phyloP scores from a whole-genome alignment of 1,140 invertebrate species.

The Aphidius gifuensis region DNA sequence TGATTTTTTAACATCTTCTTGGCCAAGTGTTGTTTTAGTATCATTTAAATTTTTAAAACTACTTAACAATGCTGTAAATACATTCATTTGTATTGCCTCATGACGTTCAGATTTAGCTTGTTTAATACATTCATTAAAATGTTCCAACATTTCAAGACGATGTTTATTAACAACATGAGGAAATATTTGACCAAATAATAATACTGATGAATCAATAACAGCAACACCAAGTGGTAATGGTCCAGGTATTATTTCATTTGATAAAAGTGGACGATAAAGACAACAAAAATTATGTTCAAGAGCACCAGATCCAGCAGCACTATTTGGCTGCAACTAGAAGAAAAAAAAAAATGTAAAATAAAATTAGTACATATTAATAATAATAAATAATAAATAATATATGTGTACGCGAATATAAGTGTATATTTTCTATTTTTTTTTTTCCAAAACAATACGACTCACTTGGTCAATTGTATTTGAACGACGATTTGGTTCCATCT shows the following conservation, averaged over 20 bases:
- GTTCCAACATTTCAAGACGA: constrained; percentile 92
- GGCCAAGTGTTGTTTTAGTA: constrained; percentile 79
- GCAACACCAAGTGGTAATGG: constrained; percentile 94
- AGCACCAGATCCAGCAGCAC: constrained; percentile 90
- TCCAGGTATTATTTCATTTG: constrained; percentile 67
- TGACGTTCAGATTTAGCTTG: constrained; percentile 88
- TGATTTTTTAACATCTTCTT: constrained; percentile 86
- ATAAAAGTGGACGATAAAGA: constrained; percentile 70
- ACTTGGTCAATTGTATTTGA: constrained; percentile 67
- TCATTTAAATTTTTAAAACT: constrained; percentile 87
- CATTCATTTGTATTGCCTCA: constrained; percentile 95
- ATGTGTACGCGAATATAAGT: too few relatives aligned
- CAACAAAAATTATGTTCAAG: constrained; percentile 94
- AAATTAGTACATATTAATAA: too few relatives aligned
- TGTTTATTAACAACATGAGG: constrained; percentile 93
- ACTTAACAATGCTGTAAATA: constrained; percentile 89
- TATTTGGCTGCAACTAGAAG: constrained; percentile 80
- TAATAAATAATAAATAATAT: too few relatives aligned
- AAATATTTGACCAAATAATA: constrained; percentile 91
- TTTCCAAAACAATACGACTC: constrained; percentile 50
- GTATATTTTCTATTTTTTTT: neutral
- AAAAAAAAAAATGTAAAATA: constrained; percentile 26
- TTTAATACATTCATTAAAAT: constrained; percentile 92
- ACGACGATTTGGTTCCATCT: constrained; percentile 75
- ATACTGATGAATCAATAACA: constrained; percentile 92